phyloP scores from a whole-genome alignment of 2,113 vertebrate species.

The Gadus macrocephalus region DNA sequence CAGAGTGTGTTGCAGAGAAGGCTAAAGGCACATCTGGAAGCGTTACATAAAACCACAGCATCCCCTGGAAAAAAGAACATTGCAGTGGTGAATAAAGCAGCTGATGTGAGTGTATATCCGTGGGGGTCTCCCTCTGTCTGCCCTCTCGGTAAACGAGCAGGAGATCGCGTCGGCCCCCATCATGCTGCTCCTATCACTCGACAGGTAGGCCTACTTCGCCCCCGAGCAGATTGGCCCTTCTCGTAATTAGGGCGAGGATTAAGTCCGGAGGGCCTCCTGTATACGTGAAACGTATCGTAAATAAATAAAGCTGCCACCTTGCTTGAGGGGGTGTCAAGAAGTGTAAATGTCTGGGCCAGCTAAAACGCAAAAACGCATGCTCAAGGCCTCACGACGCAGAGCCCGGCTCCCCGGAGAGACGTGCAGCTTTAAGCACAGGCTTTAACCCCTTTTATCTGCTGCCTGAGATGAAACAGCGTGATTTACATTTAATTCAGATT shows the following conservation, averaged over 20 bases:
- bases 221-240: constrained; percentile 48
- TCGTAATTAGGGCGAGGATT: constrained; percentile 65
- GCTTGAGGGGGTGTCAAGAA: constrained; percentile 52
- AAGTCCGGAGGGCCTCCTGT: constrained; percentile 62
- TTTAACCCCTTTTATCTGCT: constrained; percentile 67
- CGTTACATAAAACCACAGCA: constrained; percentile 1
- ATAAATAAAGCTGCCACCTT: constrained; percentile 44
- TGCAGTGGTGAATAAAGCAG: constrained; percentile 22
- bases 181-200: constrained; percentile 65
- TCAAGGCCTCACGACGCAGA: constrained; percentile 44
- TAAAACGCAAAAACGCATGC: constrained; percentile 34
- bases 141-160: too few relatives aligned
- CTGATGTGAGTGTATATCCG: too few relatives aligned
- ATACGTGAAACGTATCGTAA: constrained; percentile 58
- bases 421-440: constrained; percentile 38
- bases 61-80: constrained; percentile 25
- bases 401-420: constrained; percentile 41
- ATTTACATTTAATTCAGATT: constrained; percentile 77
- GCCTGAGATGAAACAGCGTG: constrained; percentile 62
- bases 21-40: background rate
- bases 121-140: too few relatives aligned
- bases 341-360: constrained; percentile 42
- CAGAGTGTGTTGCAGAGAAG: background rate
- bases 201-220: constrained; percentile 52
- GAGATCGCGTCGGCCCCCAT: background rate